Evolutionary conservation across 2,113 vertebrate genomes (phyloP).

Genomic region (Lasiurus borealis): DNA sequence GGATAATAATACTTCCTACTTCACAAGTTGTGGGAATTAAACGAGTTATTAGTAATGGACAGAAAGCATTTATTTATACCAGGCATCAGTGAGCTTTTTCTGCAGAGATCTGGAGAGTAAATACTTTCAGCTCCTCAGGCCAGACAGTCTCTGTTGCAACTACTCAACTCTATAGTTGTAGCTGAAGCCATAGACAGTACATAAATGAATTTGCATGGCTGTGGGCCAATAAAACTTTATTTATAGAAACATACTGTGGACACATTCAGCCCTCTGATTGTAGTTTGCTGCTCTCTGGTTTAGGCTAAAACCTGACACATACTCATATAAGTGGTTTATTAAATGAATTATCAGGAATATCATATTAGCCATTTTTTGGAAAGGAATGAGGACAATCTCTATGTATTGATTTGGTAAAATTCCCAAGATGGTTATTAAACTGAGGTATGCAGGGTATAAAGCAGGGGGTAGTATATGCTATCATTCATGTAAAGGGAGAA

Average conservation of each 20-base stretch:
- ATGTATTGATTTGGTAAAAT: background rate
- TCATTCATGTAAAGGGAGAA: background rate
- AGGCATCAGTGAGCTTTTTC: background rate
- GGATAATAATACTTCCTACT: background rate
- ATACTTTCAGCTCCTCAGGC: background rate
- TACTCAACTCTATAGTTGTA: background rate
- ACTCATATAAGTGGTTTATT: background rate
- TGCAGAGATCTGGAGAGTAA: background rate
- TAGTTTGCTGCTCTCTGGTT: background rate
- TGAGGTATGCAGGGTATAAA: background rate
- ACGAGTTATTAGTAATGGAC: background rate
- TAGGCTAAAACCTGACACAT: background rate
- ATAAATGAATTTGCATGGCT: background rate
- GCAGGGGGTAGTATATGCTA: background rate
- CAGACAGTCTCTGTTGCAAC: background rate
- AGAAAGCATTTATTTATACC: background rate
- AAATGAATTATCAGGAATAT: background rate
- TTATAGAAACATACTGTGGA: background rate
- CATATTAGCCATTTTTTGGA: background rate
- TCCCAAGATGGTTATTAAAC: background rate
- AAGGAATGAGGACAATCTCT: background rate
- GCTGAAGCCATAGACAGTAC: background rate
- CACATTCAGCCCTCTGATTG: background rate
- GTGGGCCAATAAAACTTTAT: constrained; percentile 39
- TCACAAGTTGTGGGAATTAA: background rate